These are phyloP conservation scores for Cydia amplana DNA, from an alignment of 1,140 invertebrate species.

Conservation along the genomic window DNA sequence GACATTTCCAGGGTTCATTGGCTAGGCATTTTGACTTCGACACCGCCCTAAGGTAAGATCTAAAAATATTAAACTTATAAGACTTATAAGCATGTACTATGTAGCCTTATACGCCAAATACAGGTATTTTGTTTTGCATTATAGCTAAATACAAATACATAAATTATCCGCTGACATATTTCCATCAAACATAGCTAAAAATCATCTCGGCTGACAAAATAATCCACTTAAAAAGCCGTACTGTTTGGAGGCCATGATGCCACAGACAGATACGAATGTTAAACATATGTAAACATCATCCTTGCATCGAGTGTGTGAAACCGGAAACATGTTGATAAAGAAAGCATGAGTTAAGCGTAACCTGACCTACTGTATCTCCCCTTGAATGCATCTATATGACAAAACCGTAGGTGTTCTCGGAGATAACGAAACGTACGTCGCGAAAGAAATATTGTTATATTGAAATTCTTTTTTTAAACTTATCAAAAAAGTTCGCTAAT, in stretches of 20 bases:
- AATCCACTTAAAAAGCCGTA: too few relatives aligned
- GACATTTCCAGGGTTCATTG: slow-evolving; percentile 2
- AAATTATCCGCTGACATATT: too few relatives aligned
- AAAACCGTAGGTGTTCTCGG: background rate
- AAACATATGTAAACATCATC: too few relatives aligned
- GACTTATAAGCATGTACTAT: too few relatives aligned
- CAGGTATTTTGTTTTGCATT: too few relatives aligned
- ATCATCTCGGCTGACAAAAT: too few relatives aligned
- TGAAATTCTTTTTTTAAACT: too few relatives aligned
- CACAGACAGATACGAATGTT: too few relatives aligned
- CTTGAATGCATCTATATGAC: background rate
- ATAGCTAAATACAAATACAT: too few relatives aligned
- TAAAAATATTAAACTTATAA: background rate
- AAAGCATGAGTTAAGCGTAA: background rate
- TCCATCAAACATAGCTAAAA: too few relatives aligned
- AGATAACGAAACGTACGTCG: background rate
- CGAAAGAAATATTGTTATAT: background rate
- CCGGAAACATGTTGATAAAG: background rate
- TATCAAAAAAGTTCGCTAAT: background rate
- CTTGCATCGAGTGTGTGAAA: background rate
- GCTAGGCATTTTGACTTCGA: slow-evolving; percentile 32
- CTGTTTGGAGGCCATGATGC: too few relatives aligned
- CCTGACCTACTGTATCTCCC: background rate
- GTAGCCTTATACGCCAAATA: too few relatives aligned
- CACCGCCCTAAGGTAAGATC: slow-evolving; percentile 28